Evolutionary conservation across 1,140 invertebrate species (phyloP).

Genomic region (Pseudomyrmex concolor): DNA sequence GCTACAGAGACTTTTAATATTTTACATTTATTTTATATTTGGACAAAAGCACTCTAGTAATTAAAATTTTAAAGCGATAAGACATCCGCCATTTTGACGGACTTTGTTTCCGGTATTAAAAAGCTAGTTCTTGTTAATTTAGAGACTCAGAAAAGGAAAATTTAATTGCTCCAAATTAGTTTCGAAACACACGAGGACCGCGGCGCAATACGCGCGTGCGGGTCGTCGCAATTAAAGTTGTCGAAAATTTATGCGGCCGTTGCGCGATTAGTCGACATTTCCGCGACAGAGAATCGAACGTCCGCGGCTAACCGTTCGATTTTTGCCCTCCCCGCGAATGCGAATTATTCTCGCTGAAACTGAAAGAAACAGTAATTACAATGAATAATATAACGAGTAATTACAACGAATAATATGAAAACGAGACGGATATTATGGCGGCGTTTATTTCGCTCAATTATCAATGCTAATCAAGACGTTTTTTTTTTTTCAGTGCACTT

Average conservation of each 20-base stretch:
- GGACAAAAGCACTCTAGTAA: too few relatives aligned
- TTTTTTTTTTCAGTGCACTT: not conserved
- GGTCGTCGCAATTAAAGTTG: conserved; percentile 49
- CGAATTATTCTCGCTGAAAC: conserved; percentile 43
- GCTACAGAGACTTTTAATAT: too few relatives aligned
- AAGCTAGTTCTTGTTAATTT: too few relatives aligned
- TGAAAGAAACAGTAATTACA: conserved; percentile 29
- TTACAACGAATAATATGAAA: conserved; percentile 40
- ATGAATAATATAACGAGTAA: conserved; percentile 29
- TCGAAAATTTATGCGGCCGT: conserved; percentile 33
- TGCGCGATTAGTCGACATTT: conserved; percentile 21
- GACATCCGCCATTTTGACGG: too few relatives aligned
- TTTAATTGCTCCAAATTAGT: conserved; percentile 30
- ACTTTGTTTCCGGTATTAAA: too few relatives aligned
- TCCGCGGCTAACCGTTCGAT: conserved; percentile 28
- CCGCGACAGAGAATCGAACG: not conserved
- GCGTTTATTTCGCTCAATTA: conserved; percentile 31
- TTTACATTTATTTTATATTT: too few relatives aligned
- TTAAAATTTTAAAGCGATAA: too few relatives aligned
- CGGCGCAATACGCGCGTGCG: not conserved
- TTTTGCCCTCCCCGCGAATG: conserved; percentile 39
- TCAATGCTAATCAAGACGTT: conserved; percentile 45
- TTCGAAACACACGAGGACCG: too few relatives aligned
- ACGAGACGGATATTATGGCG: not conserved
- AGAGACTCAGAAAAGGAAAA: not conserved